These are phyloP conservation scores for Edolisoma coerulescens DNA, from an alignment of 2,113 vertebrate genomes.

Conservation along the genomic window DNA sequence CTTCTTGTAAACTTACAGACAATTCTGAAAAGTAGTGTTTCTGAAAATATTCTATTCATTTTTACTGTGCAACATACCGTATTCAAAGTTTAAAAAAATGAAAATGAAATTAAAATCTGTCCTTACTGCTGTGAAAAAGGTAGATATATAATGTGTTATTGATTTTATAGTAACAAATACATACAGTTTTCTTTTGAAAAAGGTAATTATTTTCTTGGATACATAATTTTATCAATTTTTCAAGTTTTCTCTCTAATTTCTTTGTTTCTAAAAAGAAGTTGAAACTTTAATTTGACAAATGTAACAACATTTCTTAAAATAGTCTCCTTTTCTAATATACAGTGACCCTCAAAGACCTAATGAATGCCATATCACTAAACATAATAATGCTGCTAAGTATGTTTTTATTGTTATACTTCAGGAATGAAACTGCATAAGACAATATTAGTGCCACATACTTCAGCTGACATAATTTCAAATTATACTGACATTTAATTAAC, in stretches of 20 bases:
- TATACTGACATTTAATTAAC: slow-evolving; percentile 2
- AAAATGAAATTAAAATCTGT: not conserved
- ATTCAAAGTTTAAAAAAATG: not conserved
- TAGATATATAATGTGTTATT: not conserved
- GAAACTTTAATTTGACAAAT: not conserved
- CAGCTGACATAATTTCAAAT: not conserved
- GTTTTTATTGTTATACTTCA: not conserved
- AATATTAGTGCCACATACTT: not conserved
- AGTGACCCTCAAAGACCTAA: not conserved
- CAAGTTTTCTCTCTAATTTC: not conserved
- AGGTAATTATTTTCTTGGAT: not conserved
- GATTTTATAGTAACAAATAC: not conserved
- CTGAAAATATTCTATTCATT: not conserved
- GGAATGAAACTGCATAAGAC: not conserved
- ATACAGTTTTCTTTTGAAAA: not conserved
- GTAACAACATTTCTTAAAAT: not conserved
- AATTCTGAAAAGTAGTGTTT: not conserved
- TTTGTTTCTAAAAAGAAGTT: not conserved
- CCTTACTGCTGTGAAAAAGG: not conserved
- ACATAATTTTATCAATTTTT: not conserved
- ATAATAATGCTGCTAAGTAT: not conserved
- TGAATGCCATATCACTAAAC: not conserved
- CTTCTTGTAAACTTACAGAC: not conserved
- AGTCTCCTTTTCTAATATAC: not conserved
- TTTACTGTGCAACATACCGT: not conserved